phyloP scores from a whole-genome alignment of 1,140 invertebrate genomes.

The Zaprionus ghesquierei region DNA sequence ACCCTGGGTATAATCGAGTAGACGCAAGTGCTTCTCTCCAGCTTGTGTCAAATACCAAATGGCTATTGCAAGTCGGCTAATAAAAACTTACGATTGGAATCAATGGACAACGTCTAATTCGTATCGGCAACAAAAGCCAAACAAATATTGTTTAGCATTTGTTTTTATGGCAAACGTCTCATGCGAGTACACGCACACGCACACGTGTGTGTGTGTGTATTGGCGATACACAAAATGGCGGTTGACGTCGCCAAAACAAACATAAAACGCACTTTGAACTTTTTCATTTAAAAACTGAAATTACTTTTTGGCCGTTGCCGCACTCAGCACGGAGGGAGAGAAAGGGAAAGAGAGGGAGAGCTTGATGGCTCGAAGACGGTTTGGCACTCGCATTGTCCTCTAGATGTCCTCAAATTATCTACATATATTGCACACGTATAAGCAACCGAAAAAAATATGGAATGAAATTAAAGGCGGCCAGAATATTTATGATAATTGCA shows the following conservation, averaged over 20 bases:
- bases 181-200: constrained; percentile 19
- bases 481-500: constrained; percentile 80
- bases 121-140: constrained; percentile 31
- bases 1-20: constrained; percentile 82
- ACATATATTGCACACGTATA: constrained; percentile 38
- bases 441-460: neutral
- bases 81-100: constrained; percentile 74
- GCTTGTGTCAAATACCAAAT: neutral
- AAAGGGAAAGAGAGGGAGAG: neutral
- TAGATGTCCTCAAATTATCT: constrained; percentile 71
- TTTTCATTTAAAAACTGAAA: constrained; percentile 79
- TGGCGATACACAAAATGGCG: constrained; percentile 44
- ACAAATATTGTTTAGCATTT: constrained; percentile 74
- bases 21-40: neutral
- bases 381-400: constrained; percentile 68
- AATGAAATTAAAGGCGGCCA: constrained; percentile 46
- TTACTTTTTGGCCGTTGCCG: constrained; percentile 60
- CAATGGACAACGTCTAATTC: constrained; percentile 66
- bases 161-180: constrained; percentile 67
- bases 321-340: neutral
- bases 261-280: constrained; percentile 72
- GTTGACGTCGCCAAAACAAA: constrained; percentile 32
- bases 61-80: constrained; percentile 37
- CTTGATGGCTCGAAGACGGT: constrained; percentile 1
- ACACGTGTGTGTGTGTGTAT: constrained; percentile 22